Conservation (phyloP, 2,113 vertebrate species). For the Cinclus cinclus region DNA sequence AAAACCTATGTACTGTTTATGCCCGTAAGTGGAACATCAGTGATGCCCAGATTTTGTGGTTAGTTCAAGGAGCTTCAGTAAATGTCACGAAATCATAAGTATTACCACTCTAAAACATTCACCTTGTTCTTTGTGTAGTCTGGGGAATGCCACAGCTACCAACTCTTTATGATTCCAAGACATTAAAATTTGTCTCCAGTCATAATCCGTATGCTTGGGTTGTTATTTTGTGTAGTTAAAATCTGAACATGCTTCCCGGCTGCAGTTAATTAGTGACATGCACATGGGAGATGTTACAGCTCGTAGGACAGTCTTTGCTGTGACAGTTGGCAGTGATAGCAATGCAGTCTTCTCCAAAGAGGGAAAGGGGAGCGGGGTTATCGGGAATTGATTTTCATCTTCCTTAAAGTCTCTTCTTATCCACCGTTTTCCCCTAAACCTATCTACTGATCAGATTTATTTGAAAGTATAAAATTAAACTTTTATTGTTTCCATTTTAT, state of each 20-base stretch:
- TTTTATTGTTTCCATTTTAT: not conserved
- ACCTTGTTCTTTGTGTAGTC: not conserved
- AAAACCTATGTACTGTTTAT: not conserved
- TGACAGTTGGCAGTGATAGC: slow-evolving; percentile 5
- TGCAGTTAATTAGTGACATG: slow-evolving; percentile 47
- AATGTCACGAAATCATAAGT: not conserved
- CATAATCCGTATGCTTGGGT: not conserved
- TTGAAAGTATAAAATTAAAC: not conserved
- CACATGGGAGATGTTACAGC: slow-evolving; percentile 32
- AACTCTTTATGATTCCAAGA: not conserved
- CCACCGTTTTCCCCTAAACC: not conserved
- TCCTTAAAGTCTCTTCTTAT: not conserved
- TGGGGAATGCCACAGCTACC: not conserved
- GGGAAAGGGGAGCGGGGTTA: not conserved
- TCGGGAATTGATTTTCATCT: not conserved
- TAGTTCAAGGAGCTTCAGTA: not conserved
- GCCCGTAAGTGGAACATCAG: not conserved
- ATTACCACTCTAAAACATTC: not conserved
- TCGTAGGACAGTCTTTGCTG: not conserved
- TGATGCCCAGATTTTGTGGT: not conserved
- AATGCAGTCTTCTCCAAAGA: not conserved
- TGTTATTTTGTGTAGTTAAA: slow-evolving; percentile 55
- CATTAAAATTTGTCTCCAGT: slow-evolving; percentile 28
- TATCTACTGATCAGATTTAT: not conserved
- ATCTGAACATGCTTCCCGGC: slow-evolving; percentile 1